Conservation (phyloP, 2,888 invertebrate genomes). For the Caenorhabditis sp. region DNA sequence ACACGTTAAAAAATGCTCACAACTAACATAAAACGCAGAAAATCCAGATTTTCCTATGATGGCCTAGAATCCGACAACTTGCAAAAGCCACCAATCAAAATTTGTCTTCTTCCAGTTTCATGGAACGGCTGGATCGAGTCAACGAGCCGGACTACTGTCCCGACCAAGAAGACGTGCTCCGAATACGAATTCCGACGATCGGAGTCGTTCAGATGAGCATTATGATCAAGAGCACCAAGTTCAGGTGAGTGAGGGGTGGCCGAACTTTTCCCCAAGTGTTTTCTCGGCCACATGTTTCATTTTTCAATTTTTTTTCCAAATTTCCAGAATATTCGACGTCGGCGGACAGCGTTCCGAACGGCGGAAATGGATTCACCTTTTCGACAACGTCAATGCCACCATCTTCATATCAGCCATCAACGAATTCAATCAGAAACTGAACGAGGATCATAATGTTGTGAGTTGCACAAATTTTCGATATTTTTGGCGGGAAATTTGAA, state of each 20-base stretch:
- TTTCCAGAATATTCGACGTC: conserved; percentile 71
- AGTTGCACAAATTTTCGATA: no score
- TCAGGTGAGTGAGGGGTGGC: conserved; percentile 48
- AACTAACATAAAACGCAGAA: no score
- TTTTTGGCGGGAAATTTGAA: no score
- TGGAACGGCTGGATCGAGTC: conserved; percentile 68
- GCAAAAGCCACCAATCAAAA: background rate
- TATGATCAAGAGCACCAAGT: conserved; percentile 67
- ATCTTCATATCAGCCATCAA: conserved; percentile 72
- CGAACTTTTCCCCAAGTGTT: background rate
- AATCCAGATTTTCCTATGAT: no score
- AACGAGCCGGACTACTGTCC: conserved; percentile 61
- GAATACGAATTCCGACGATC: conserved; percentile 68
- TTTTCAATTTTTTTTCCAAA: background rate
- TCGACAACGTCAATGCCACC: conserved; percentile 72
- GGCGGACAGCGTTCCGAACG: conserved; percentile 74
- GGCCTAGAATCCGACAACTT: no score
- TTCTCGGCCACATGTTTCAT: background rate
- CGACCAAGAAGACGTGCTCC: conserved; percentile 63
- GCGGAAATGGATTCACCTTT: conserved; percentile 73
- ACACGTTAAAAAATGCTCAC: background rate
- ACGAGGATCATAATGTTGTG: conserved; percentile 51
- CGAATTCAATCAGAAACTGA: conserved; percentile 70
- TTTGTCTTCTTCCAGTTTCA: conserved; percentile 66
- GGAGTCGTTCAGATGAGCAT: conserved; percentile 69